Evolutionary conservation across 2,888 invertebrate genomes (phyloP).

Genomic region (Tuta absoluta): DNA sequence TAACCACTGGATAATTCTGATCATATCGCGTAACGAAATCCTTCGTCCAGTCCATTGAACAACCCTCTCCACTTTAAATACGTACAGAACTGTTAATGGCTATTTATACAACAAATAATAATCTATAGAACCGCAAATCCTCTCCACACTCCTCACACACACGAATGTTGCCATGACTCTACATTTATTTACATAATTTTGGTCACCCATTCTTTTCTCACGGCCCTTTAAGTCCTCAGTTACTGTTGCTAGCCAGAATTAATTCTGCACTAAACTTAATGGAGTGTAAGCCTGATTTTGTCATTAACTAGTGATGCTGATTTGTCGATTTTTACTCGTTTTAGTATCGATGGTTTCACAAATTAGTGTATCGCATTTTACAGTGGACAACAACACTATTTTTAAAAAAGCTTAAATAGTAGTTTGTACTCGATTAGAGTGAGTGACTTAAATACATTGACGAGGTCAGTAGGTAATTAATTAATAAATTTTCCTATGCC

Average conservation of each 20-base stretch:
- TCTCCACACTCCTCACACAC: not conserved
- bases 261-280: conserved; percentile 72
- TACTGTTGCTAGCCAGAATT: conserved; percentile 73
- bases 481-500: too few relatives aligned
- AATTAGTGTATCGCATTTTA: too few relatives aligned
- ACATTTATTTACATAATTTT: conserved; percentile 44
- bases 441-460: too few relatives aligned
- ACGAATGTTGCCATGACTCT: conserved; percentile 33
- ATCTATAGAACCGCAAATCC: conserved; percentile 5
- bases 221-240: conserved; percentile 57
- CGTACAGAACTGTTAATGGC: not conserved
- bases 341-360: not conserved
- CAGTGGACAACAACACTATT: too few relatives aligned
- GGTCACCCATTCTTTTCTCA: conserved; percentile 54
- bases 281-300: conserved; percentile 69
- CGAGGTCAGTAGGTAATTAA: too few relatives aligned
- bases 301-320: not conserved
- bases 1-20: too few relatives aligned
- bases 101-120: conserved; percentile 8
- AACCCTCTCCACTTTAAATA: too few relatives aligned
- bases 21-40: too few relatives aligned
- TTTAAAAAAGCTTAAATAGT: too few relatives aligned
- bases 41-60: too few relatives aligned
- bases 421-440: too few relatives aligned
- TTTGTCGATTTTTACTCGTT: not conserved